Evolutionary conservation across 2,797 vertebrate species (phyloP).

Genomic region (Sylvia borin): DNA sequence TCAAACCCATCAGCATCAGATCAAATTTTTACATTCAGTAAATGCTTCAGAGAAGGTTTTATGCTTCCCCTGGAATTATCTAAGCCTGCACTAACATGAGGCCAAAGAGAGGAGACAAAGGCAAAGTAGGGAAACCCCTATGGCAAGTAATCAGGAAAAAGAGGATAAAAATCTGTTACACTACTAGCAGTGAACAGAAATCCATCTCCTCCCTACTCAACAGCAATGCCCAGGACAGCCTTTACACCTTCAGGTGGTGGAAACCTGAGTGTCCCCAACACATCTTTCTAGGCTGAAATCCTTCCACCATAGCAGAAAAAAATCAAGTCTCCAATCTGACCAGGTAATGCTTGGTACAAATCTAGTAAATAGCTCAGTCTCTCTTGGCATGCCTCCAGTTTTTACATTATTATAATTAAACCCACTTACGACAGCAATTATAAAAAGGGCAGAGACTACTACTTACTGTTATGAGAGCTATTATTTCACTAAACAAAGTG

Average conservation of each 20-base stretch:
- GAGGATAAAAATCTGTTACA: neutral
- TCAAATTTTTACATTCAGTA: neutral
- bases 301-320: neutral
- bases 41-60: neutral
- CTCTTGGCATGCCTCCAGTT: neutral
- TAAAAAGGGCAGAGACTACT: neutral
- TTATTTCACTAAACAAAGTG: neutral
- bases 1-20: neutral
- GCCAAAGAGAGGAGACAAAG: neutral
- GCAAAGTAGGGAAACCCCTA: neutral
- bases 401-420: slow-evolving; percentile 6
- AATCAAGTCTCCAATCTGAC: neutral
- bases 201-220: neutral
- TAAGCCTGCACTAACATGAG: neutral
- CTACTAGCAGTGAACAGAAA: neutral
- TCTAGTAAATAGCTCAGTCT: neutral
- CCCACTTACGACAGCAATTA: neutral
- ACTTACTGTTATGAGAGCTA: neutral
- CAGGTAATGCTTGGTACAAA: neutral
- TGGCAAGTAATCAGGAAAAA: neutral
- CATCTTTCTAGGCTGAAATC: neutral
- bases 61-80: neutral
- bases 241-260: neutral
- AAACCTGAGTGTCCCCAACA: neutral
- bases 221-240: neutral